Conservation (phyloP, 30 jellyfish, hydroid and myxozoan genomes). For the Rhopilema esculentum region DNA sequence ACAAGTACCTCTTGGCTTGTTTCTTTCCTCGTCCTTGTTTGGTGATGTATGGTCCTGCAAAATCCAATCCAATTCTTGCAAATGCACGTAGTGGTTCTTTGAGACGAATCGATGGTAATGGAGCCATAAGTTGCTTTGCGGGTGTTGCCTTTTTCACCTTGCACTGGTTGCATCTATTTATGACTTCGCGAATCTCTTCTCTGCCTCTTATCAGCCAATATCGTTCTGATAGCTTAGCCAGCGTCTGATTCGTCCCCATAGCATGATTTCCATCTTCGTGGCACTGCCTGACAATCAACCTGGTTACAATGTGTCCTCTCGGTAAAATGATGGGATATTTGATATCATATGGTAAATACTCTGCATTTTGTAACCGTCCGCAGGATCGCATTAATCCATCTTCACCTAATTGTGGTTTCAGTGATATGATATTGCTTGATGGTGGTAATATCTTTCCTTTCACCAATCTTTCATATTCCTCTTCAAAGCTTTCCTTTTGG, state of each 20-base stretch:
- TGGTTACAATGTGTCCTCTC: constrained; percentile 23
- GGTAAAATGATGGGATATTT: constrained; percentile 64
- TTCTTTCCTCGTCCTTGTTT: constrained; percentile 61
- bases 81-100: too few relatives aligned
- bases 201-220: constrained; percentile 45
- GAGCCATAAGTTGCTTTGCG: constrained; percentile 61
- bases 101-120: constrained; percentile 35
- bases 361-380: constrained; percentile 70
- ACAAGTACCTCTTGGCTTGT: constrained; percentile 33
- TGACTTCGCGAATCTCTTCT: constrained; percentile 17
- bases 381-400: constrained; percentile 56
- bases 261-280: constrained; percentile 26
- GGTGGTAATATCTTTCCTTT: constrained; percentile 10
- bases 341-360: constrained; percentile 44
- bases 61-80: too few relatives aligned
- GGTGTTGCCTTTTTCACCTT: constrained; percentile 53
- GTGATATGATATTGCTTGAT: constrained; percentile 11
- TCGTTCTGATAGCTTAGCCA: constrained; percentile 25
- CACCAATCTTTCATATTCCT: constrained; percentile 8
- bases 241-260: constrained; percentile 29
- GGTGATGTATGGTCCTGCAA: constrained; percentile 71
- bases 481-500: constrained; percentile 46
- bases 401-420: constrained; percentile 48
- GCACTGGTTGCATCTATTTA: too few relatives aligned
- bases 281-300: constrained; percentile 32